A percentile compares a stretch with the other conserved stretches of the same genome.
phyloP scores from a whole-genome alignment of 2,113 vertebrate genomes.

The Peucedramus taeniatus region DNA sequence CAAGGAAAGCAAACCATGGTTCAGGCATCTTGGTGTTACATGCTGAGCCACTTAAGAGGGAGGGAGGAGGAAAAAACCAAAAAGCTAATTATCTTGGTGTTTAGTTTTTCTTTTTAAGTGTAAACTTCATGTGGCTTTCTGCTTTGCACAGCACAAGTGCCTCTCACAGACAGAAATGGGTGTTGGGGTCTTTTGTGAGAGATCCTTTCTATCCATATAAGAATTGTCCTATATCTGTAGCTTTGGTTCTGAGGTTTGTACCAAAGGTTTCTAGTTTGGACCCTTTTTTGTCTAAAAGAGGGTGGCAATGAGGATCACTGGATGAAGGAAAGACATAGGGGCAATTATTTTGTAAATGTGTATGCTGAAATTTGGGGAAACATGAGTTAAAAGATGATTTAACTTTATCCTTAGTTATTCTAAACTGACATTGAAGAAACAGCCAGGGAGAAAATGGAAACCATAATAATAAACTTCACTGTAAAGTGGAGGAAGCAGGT shows the following conservation, averaged over 20 bases:
- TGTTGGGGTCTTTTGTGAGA: neutral
- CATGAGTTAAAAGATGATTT: neutral
- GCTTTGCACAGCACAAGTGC: neutral
- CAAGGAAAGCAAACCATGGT: neutral
- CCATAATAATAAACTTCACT: slow-evolving; percentile 26
- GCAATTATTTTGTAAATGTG: neutral
- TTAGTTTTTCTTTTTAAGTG: neutral
- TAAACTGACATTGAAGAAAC: neutral
- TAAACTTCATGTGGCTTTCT: neutral
- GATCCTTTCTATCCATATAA: neutral
- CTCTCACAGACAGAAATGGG: neutral
- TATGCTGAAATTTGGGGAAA: neutral
- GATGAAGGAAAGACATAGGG: neutral
- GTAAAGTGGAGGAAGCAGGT: slow-evolving; percentile 58
- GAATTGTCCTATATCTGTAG: neutral
- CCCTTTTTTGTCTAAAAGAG: neutral
- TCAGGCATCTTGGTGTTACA: neutral
- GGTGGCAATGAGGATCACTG: neutral
- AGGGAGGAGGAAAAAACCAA: neutral
- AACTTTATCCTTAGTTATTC: neutral
- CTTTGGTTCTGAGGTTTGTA: neutral
- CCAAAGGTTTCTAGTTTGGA: neutral
- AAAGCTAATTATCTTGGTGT: neutral
- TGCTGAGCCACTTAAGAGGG: neutral
- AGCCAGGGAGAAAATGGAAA: neutral